A percentile compares a stretch with the other conserved stretches of the same genome.
These are phyloP conservation scores for Scleropages formosus DNA, from an alignment of 2,797 vertebrate species.

Conservation along the genomic window DNA sequence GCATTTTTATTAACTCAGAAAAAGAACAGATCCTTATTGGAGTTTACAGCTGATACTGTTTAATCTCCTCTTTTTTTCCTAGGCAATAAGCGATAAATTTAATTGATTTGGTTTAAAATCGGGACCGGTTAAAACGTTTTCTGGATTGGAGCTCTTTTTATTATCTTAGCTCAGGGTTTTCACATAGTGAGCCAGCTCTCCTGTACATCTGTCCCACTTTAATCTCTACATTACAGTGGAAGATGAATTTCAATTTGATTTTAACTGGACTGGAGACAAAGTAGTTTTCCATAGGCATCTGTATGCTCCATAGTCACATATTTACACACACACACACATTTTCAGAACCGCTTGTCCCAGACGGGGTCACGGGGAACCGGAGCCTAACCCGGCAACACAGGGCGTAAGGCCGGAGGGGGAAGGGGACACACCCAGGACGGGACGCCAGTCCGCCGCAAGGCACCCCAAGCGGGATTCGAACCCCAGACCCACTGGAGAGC, in stretches of 20 bases:
- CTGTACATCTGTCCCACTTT: slow-evolving; percentile 33
- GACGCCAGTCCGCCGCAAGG: no score
- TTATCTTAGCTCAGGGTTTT: slow-evolving; percentile 42
- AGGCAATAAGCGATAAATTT: slow-evolving; percentile 47
- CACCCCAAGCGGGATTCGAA: no score
- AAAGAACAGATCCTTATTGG: slow-evolving; percentile 24
- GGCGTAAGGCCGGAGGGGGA: no score
- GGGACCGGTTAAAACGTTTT: slow-evolving; percentile 30
- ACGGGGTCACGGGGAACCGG: no score
- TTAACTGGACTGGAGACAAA: slow-evolving; percentile 30
- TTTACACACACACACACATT: not conserved
- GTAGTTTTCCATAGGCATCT: slow-evolving; percentile 18
- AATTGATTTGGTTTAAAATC: slow-evolving; percentile 34
- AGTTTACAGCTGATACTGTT: slow-evolving; percentile 30
- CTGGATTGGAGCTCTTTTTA: slow-evolving; percentile 40
- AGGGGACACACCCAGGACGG: no score
- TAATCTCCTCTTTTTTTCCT: slow-evolving; percentile 33
- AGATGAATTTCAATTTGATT: slow-evolving; percentile 31
- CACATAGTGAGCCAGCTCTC: slow-evolving; percentile 27
- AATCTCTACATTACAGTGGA: slow-evolving; percentile 35
- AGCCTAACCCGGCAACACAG: no score
- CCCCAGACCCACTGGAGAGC: no score
- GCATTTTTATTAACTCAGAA: slow-evolving; percentile 21
- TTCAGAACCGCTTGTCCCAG: no score
- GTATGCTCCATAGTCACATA: not conserved